Base-by-base conservation (phyloP, 2,888 invertebrate species). In the Leptinotarsa haldemani region DNA sequence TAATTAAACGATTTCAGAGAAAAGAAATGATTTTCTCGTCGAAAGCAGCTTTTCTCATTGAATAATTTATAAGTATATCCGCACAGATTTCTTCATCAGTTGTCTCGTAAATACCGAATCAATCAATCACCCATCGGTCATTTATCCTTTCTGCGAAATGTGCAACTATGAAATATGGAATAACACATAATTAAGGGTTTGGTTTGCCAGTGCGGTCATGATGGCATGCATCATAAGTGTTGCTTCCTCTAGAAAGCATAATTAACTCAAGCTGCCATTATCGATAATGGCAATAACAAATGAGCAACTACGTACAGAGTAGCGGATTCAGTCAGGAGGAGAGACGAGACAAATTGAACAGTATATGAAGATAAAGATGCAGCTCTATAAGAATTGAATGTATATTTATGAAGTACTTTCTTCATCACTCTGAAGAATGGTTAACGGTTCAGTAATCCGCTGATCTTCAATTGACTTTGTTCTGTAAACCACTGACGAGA, bases 191-290 rank as follows among this genome's bases (percentile, higher is more conserved):
- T 40, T 61, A 61, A 61, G 30, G 61, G 61, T 61, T 65, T 9
- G 52, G 53, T 52, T 52, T n/a, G 30, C 67, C 67, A 53, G 67
- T 53, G 46, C 67, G 53, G 46, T 67, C 67, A 67, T 66, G 30
- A 50, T 53, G 67, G 53, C 53, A 30, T 53, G 30, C 67, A 67
- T 30, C 67, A 67, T 67, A 52, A 56, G 53, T 40, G 67, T 53
- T 53, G 67, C 67, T 67, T 53, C 67, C 67, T 67, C 25, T 30
- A 25, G 30, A 25, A 18, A 67, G n/a, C 53, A 53, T 53, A 22
- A 53, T 67, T 25, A 67, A 67, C 53, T 30, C 18, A 53, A 67
- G 20, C 52, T 22, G 66, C 25, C 66, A 66, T 25, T 25, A 48
- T 66, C 66, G 50, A 66, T 66, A 25, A 18, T 66, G 66, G 61